phyloP scores from a whole-genome alignment of 2,797 vertebrate genomes.

The Tinamus major region DNA sequence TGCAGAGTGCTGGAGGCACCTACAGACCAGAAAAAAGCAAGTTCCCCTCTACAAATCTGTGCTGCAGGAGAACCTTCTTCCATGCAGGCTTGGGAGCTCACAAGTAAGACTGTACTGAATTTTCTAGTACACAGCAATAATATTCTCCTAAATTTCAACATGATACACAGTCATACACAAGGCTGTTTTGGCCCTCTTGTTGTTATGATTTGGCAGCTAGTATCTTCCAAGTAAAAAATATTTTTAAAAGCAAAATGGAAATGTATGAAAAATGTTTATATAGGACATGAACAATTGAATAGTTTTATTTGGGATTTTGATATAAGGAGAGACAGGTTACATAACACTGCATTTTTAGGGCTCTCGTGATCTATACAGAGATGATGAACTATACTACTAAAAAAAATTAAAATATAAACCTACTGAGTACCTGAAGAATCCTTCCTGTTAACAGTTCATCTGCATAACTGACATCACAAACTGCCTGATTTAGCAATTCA shows the following conservation, averaged over 20 bases:
- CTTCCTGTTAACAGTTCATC: not conserved
- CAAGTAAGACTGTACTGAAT: not conserved
- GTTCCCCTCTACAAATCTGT: not conserved
- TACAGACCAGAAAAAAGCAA: not conserved
- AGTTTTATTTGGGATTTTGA: not conserved
- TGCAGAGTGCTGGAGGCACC: not conserved
- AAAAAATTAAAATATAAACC: not conserved
- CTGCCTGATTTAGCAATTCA: not conserved
- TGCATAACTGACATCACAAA: not conserved
- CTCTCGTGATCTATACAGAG: fast-evolving
- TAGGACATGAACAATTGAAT: not conserved
- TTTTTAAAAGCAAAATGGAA: not conserved
- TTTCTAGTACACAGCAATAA: not conserved
- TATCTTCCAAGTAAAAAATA: not conserved
- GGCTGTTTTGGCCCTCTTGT: not conserved
- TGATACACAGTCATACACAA: fast-evolving
- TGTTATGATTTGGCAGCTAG: not conserved
- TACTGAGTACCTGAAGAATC: not conserved
- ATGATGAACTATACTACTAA: not conserved
- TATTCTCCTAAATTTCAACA: fast-evolving
- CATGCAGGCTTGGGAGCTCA: not conserved
- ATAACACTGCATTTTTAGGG: not conserved
- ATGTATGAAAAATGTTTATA: not conserved
- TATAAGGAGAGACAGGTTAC: not conserved
- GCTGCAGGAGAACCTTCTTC: not conserved